Percentiles rank a stretch among this genome's conserved stretches.
Evolutionary conservation across 2,888 invertebrate genomes (phyloP).

Genomic region (Lamellibrachia columna): DNA sequence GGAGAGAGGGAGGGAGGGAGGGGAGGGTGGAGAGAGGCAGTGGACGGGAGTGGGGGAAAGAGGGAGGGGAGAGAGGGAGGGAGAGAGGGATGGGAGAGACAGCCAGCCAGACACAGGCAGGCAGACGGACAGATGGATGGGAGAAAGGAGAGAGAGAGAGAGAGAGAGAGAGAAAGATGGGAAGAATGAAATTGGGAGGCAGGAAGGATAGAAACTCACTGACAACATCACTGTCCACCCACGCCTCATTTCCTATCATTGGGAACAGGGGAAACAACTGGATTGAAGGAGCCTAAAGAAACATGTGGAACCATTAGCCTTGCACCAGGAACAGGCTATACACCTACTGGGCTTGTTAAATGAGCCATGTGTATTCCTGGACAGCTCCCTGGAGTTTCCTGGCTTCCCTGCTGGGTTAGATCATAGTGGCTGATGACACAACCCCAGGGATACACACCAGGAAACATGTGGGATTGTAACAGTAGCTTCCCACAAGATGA

Average conservation of each 20-base stretch:
- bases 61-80: background rate
- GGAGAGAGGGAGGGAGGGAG: too few species aligned
- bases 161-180: background rate
- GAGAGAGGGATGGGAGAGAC: background rate
- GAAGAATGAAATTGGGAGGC: background rate
- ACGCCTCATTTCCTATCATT: background rate
- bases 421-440: background rate
- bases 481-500: background rate
- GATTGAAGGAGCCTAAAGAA: background rate
- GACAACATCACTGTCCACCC: background rate
- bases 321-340: background rate
- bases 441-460: background rate
- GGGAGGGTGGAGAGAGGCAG: too few species aligned
- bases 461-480: background rate
- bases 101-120: background rate
- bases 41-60: too few species aligned
- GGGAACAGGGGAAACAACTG: background rate
- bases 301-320: background rate
- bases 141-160: too few species aligned
- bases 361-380: background rate
- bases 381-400: background rate
- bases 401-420: background rate
- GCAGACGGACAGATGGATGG: background rate
- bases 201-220: background rate
- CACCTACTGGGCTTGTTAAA: background rate